Evolutionary conservation across 2,797 vertebrate species (phyloP), one percentile per base, ranked within the genome.

Genomic region (Etheostoma perlongum): DNA sequence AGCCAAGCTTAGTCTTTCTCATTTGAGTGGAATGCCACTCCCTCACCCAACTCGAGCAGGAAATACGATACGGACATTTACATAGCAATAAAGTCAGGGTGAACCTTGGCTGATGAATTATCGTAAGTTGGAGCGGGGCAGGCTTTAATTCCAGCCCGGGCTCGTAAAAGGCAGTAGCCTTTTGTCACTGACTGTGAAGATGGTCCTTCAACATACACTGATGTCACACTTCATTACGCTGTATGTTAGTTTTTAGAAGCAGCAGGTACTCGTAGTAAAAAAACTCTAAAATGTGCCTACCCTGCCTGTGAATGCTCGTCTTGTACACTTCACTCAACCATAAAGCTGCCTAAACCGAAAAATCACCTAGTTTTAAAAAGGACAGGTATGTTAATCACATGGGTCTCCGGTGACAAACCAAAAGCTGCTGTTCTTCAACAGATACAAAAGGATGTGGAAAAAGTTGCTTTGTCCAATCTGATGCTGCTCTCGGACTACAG

Each of bases 21-120:
- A 53, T 82, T 49, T 40, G 65, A 53, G 68, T 53, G 18, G 14
- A 78, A 57, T 18, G 78, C 84, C 82, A 59, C 86, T 79, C 87
- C 87, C 63, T 80, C 21, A 10, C 33, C 62, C 52, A 64, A 12
- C 71, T 67, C 13, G 3, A 78, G 74, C 78, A 78, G 86, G 86
- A 90, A 91, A 91, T 85, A 79, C 15, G 81, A 91, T 74, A 76
- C 71, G 69, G 82, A 78, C 88, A 91, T 94, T 91, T 91, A 88
- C 89, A 90, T 91, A 78, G 90, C 84, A 85, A 76, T 93, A 91
- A 92, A 91, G 83, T 86, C 76, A 54, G 74, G 59, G 48, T 67
- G 77, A 87, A 87, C 82, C 81, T 83, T 76, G 67, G 81, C 73
- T 64, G 83, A 85, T 86, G 78, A 90, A 79, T 88, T 88, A 87